These are phyloP conservation scores for Blastobasis adustella DNA, from an alignment of 2,888 invertebrate species.

Conservation along the genomic window DNA sequence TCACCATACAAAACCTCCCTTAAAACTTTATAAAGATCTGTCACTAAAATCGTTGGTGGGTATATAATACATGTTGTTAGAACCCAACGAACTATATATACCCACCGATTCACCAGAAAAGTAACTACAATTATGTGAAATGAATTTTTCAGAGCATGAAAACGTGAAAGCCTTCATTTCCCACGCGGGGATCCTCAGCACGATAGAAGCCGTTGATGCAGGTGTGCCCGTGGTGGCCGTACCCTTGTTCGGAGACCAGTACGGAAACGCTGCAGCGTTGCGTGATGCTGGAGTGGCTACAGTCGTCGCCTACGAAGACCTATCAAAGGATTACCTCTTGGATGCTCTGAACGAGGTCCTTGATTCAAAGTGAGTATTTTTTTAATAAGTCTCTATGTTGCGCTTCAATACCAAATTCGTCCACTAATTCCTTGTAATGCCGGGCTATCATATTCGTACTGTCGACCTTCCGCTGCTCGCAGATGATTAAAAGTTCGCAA, in stretches of 20 bases:
- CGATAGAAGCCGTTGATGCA: slow-evolving; percentile 79
- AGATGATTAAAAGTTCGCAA: too few species aligned
- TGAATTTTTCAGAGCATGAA: slow-evolving; percentile 73
- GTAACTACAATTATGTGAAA: not conserved
- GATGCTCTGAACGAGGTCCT: slow-evolving; percentile 74
- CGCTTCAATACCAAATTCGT: too few species aligned
- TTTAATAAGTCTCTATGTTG: not conserved
- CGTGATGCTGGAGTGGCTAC: slow-evolving; percentile 76
- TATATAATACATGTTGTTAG: too few species aligned
- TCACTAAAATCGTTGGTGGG: too few species aligned
- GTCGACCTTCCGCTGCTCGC: too few species aligned
- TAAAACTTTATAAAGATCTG: too few species aligned
- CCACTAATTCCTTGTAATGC: too few species aligned
- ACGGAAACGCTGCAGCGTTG: slow-evolving; percentile 77
- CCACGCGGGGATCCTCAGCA: slow-evolving; percentile 80
- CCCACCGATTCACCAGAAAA: too few species aligned
- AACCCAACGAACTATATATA: too few species aligned
- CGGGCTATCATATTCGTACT: too few species aligned
- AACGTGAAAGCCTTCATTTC: slow-evolving; percentile 80
- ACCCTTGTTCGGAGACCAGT: slow-evolving; percentile 83
- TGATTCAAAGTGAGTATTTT: slow-evolving; percentile 68
- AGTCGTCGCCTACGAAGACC: slow-evolving; percentile 70
- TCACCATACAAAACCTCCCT: too few species aligned
- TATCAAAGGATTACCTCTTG: slow-evolving; percentile 71
- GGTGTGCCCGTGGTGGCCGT: slow-evolving; percentile 79